Evolutionary conservation across 2,888 invertebrate species (phyloP), one percentile per base, ranked within the genome.

Genomic region (Teinopalpus imperialis): DNA sequence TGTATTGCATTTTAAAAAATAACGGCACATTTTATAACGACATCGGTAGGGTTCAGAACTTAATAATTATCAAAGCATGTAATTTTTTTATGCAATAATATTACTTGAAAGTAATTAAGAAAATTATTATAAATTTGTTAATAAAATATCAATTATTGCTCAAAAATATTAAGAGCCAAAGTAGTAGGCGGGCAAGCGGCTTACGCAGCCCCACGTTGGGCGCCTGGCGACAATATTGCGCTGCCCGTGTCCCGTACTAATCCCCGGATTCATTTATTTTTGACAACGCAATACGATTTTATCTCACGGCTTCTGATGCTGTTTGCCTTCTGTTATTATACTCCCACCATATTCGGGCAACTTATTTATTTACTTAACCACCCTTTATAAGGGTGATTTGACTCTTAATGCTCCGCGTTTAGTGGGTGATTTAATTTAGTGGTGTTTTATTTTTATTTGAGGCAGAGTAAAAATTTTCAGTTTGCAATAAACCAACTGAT

Each of bases 251-350:
- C 81, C 80, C 74, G 74, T 69, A 77, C 86, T 88, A 88, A 88
- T 88, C 88, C 86, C 72, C 63, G 82, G 86, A 87, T 88, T 88
- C 87, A 88, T 88, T 88, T 88, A 88, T 88, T 88, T 88, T 88
- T 88, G 88, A 88, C 88, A 87, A 87, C 88, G 87, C 88, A 83
- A 88, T 86, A 85, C 86, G 87, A 88, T 88, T 88, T 86, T 88
- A 87, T 88, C 88, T 86, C 83, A 80, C 76, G 83, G 86, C 87
- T 86, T 87, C 87, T 82, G 82, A 83, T 85, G 85, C 85, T 87
- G 87, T 88, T 88, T 88, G 86, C 87, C 83, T 76, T 81, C 82
- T 83, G 86, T 86, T 88, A 86, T 86, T 85, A 81, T 74, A 72
- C 76, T 75, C 73, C 80, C 70, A 72, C 76, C 75, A 81, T 82